These are phyloP conservation scores for Struthio camelus DNA, from an alignment of 2,113 vertebrate genomes.

Conservation along the genomic window DNA sequence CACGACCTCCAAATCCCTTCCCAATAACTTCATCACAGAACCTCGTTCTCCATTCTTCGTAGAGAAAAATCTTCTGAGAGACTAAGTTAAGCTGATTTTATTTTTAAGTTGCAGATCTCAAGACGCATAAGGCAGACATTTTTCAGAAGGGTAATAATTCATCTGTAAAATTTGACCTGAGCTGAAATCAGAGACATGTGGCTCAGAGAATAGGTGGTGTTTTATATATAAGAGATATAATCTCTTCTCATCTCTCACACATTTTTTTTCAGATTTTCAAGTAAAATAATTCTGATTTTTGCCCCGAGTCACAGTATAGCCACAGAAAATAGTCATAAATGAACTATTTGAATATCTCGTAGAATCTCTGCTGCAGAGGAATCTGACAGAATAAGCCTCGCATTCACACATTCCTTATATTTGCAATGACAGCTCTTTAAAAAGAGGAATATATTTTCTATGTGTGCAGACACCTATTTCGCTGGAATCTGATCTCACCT, in stretches of 20 bases:
- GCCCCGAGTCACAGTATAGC: background rate
- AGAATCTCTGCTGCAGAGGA: background rate
- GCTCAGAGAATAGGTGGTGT: background rate
- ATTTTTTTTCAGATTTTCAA: background rate
- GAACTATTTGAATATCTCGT: background rate
- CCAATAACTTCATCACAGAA: background rate
- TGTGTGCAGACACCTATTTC: background rate
- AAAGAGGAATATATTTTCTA: background rate
- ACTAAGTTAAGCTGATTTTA: background rate
- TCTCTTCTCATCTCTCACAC: background rate
- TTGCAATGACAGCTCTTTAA: background rate
- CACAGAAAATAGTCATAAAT: background rate
- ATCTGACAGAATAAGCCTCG: background rate
- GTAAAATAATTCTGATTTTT: background rate
- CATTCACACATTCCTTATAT: background rate
- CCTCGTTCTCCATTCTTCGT: background rate
- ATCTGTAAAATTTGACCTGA: constrained; percentile 4
- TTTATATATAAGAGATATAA: constrained; percentile 17
- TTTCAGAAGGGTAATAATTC: constrained; percentile 9
- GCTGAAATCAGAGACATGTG: background rate
- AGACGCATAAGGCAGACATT: background rate
- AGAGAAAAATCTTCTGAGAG: constrained; percentile 4
- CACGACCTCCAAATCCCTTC: background rate
- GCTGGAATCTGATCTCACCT: background rate
- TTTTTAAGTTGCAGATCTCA: constrained; percentile 23